Evolutionary conservation across 2,797 vertebrate genomes (phyloP), one percentile per base, ranked within the genome.

Genomic region (Oreonectes daqikongensis): DNA sequence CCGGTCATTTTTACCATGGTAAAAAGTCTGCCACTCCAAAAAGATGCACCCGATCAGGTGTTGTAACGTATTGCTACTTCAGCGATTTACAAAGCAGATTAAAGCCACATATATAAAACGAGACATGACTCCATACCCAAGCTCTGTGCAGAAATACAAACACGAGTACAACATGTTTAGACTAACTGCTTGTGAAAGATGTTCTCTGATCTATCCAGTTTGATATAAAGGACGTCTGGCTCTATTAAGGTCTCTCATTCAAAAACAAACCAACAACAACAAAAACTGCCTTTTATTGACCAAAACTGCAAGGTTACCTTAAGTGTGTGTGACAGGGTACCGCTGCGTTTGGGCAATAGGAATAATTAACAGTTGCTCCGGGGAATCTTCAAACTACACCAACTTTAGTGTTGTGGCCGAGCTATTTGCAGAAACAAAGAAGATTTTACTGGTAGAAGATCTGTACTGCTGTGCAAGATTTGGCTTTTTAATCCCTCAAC

Each of bases 41-140:
- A 96, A 95, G 93, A 95, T 93, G 95, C 95, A 93, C 91, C 93
- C 93, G 94, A 94, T 94, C 92, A 93, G 93, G 94, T 91, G 88
- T 94, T 93, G 92, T 94, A 94, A 92, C 94, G 96, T 95, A 96
- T 95, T 96, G 95, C 95, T 97, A 98, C 92, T 96, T 94, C 95
- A 97, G 92, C 95, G 90, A 97, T 96, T 96, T 95, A 97, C 95
- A 96, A 95, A 96, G 95, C 95, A 86, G 90, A 87, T 93, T 95
- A 95, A 97, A 96, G 94, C 96, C 95, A 97, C 95, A 95, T 93
- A 94, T 95, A 95, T 94, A 91, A 92, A 90, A 94, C 93, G 92
- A 91, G 93, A 96, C 95, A 95, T 92, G 94, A 93, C 94, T 93
- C 94, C 93, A 95, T 95, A 96, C 94, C 96, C 95, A 95, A 92